phyloP scores from a whole-genome alignment of 2,888 invertebrate species.

The Clivina fossor region DNA sequence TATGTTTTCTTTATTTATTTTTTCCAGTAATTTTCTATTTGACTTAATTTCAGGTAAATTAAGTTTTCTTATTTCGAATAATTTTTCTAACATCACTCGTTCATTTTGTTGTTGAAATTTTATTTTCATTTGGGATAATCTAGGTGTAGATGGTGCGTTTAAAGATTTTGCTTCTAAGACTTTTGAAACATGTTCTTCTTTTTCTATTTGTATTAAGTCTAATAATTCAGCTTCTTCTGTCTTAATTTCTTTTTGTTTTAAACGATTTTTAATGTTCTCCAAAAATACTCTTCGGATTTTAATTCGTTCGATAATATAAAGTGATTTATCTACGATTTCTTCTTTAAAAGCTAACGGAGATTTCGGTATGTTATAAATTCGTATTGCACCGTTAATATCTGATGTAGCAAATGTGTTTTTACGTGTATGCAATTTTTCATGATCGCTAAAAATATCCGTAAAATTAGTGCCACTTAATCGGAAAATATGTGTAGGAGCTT shows the following conservation, averaged over 20 bases:
- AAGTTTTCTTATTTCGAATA: slow-evolving; percentile 65
- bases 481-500: not conserved
- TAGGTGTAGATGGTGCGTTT: slow-evolving; percentile 23
- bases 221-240: no score
- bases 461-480: not conserved
- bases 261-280: no score
- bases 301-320: no score
- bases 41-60: slow-evolving; percentile 62
- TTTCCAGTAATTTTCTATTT: no score
- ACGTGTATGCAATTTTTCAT: not conserved
- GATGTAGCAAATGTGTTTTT: not conserved
- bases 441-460: not conserved
- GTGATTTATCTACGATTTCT: no score
- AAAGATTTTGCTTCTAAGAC: slow-evolving; percentile 31
- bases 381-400: not conserved
- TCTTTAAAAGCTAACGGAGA: no score
- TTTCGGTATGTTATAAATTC: not conserved
- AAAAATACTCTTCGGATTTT: no score
- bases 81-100: slow-evolving; percentile 63
- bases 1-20: no score
- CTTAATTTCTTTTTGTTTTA: no score
- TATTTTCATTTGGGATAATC: slow-evolving; percentile 50
- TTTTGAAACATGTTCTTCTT: no score
- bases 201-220: no score
- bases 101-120: slow-evolving; percentile 68